A percentile compares a stretch with the other conserved stretches of the same genome.
phyloP scores from a whole-genome alignment of 2,113 vertebrate genomes.

The Heteronetta atricapilla region DNA sequence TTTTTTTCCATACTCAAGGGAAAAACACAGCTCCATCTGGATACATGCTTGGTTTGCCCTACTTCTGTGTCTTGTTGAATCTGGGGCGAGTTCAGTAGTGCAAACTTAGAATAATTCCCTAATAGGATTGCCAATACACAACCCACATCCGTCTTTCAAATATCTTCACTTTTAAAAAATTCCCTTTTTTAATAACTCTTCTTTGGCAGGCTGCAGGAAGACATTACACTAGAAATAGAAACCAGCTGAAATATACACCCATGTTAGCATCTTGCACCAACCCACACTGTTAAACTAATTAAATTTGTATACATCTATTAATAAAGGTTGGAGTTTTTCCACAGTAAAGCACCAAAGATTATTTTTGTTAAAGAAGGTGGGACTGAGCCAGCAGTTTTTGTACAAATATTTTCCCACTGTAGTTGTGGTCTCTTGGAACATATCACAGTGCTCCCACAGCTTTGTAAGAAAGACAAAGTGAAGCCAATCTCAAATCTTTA shows the following conservation, averaged over 20 bases:
- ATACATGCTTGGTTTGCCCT: neutral
- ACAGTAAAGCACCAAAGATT: neutral
- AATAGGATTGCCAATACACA: neutral
- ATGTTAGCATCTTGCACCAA: neutral
- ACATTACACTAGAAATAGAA: neutral
- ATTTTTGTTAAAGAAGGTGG: neutral
- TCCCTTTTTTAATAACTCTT: neutral
- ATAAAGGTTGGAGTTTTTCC: neutral
- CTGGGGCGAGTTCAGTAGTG: conserved; percentile 26
- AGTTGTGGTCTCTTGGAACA: neutral
- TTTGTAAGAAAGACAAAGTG: neutral
- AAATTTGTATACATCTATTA: neutral
- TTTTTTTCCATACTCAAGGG: neutral
- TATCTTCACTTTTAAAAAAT: neutral
- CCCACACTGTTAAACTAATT: neutral
- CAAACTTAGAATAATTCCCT: neutral
- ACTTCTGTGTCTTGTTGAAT: neutral
- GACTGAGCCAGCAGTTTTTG: neutral
- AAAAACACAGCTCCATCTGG: neutral
- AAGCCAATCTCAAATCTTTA: neutral
- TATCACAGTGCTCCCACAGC: neutral
- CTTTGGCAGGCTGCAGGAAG: neutral
- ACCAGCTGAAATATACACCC: neutral
- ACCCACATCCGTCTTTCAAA: neutral
- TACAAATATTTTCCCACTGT: neutral